Evolutionary conservation across 2,888 invertebrate genomes (phyloP), one percentile per base, ranked within the genome.

Genomic region (Dynastes hyllus): DNA sequence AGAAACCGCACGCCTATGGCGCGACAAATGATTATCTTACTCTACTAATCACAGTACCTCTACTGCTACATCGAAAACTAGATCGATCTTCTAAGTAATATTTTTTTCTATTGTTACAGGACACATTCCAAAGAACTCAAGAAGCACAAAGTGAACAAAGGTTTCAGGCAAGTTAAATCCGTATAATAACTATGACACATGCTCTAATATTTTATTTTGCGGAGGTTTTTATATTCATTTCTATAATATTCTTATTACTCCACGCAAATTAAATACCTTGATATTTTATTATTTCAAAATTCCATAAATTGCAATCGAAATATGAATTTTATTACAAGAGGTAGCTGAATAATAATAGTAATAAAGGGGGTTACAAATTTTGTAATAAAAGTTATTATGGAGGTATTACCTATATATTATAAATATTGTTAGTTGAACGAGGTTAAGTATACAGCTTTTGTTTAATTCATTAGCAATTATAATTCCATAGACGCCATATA

Each of bases 121-220:
- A 88, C 87, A 86, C 87, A 87, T 88, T 87, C 88, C 87, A 88
- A 84, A 86, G 87, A 86, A 83, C 86, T 86, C 88, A 87, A 88
- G 88, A 88, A 88, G 84, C 87, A 83, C 88, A 86, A 86, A 85
- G 84, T 85, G 88, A 88, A 84, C 88, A 86, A 85, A 88, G 86
- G 85, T 88, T 87, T 88, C 88, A 88, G 88, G 88, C 88, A 84
- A 87, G 87, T 86, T 32, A 29, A n/a, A 37, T 37, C 32, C 0
- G 32, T 37, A 37, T 37, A 53, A 13, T 53, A 53, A 22, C 5
- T 58, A 22, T 55, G 16, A 53, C 55, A 55, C 16, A 55, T 55
- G n/a, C 16, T 16, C 5, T 16, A 5, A n/a, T 58, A 22, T 22
- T 58, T 58, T 22, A 8, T 8, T 8, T 16, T n/a, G 8, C 16